Evolutionary conservation across 2,888 invertebrate genomes (phyloP).

Genomic region (Aromia moschata): DNA sequence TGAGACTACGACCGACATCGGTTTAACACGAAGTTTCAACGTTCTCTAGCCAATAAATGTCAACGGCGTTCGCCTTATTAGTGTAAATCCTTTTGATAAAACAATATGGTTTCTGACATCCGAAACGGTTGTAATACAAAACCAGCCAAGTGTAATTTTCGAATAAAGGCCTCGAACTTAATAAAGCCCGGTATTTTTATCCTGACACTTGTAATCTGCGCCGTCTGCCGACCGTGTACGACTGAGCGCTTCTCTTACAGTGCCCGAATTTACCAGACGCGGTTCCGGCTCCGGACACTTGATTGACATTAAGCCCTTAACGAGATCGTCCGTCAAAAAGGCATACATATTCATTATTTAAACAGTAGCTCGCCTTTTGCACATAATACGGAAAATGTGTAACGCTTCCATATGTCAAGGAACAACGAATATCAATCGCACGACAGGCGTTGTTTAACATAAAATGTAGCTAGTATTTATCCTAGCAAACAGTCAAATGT

Average conservation of each 20-base stretch:
- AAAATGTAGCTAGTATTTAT: slow-evolving; percentile 53
- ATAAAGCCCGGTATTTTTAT: slow-evolving; percentile 36
- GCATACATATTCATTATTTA: slow-evolving; percentile 55
- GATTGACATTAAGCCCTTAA: slow-evolving; percentile 48
- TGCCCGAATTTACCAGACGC: slow-evolving; percentile 21
- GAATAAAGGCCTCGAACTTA: slow-evolving; percentile 38
- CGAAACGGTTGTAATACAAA: slow-evolving; percentile 45
- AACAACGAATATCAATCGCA: slow-evolving; percentile 51
- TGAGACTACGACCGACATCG: too few species aligned
- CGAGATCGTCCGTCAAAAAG: too few species aligned
- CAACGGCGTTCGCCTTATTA: slow-evolving; percentile 31
- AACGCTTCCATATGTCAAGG: slow-evolving; percentile 51
- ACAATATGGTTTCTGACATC: slow-evolving; percentile 41
- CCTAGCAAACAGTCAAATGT: slow-evolving; percentile 54
- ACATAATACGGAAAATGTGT: slow-evolving; percentile 44
- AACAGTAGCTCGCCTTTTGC: slow-evolving; percentile 39
- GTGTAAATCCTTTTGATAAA: slow-evolving; percentile 31
- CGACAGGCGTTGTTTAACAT: slow-evolving; percentile 49
- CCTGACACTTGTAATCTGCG: slow-evolving; percentile 43
- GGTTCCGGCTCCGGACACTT: slow-evolving; percentile 44
- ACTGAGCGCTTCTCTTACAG: slow-evolving; percentile 23
- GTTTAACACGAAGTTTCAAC: slow-evolving; percentile 16
- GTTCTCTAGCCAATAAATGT: slow-evolving; percentile 28
- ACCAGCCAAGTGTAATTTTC: slow-evolving; percentile 43
- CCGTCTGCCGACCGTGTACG: slow-evolving; percentile 20